These are phyloP conservation scores for Microctenopoma steveboyesi DNA, from an alignment of 2,797 vertebrate species.

Conservation along the genomic window DNA sequence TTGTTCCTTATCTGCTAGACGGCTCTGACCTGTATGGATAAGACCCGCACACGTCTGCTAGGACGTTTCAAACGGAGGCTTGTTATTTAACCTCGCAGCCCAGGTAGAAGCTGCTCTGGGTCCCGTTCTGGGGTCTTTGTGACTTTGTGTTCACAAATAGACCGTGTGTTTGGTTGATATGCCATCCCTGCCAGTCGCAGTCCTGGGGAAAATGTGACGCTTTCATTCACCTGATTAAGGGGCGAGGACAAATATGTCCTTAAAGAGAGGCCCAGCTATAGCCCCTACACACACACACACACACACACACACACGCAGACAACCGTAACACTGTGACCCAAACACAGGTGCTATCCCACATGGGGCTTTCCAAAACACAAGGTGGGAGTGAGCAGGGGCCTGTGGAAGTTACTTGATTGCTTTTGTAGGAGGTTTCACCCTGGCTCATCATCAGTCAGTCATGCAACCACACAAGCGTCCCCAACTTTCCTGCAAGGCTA, in stretches of 20 bases:
- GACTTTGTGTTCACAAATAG: too few species aligned
- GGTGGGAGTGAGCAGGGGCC: conserved; percentile 9
- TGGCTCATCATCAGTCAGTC: conserved; percentile 20
- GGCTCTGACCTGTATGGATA: too few species aligned
- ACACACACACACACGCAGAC: conserved; percentile 41
- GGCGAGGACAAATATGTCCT: conserved; percentile 81
- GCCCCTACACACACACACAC: conserved; percentile 25
- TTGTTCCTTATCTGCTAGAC: too few species aligned
- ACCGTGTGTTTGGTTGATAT: conserved; percentile 82
- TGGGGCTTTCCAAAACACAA: conserved; percentile 64
- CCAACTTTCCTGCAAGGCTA: conserved; percentile 5
- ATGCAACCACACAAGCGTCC: not conserved
- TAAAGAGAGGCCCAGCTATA: conserved; percentile 65
- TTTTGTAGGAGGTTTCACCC: conserved; percentile 30
- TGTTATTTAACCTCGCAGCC: too few species aligned
- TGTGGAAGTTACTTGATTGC: conserved; percentile 6
- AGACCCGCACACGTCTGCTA: too few species aligned
- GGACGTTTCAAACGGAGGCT: too few species aligned
- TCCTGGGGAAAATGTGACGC: conserved; percentile 71
- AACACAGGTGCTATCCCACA: conserved; percentile 77
- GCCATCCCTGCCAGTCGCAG: conserved; percentile 69
- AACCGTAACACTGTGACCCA: conserved; percentile 54
- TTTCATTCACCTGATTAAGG: conserved; percentile 82
- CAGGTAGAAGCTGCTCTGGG: too few species aligned
- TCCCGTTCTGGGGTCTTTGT: too few species aligned